Evolutionary conservation across 2,797 vertebrate species (phyloP), one percentile per base, ranked within the genome.

Genomic region (Graptemys geographica): DNA sequence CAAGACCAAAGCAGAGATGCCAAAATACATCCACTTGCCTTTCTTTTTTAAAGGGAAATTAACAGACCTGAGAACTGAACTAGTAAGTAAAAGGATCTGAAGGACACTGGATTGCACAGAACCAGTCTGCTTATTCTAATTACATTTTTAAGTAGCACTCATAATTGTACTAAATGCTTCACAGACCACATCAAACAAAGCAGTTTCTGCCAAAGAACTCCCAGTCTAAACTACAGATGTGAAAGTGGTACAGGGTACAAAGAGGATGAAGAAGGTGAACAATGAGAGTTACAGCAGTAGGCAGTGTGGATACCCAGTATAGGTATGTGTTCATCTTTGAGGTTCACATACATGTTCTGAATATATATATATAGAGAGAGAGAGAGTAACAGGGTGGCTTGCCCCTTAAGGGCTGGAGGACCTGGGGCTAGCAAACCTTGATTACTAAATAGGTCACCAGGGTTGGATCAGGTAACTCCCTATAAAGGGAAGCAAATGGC

Each of bases 21-120:
- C 69, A 83, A 82, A 94, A 6, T 57, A 86, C 81, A 94, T 94
- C 84, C 52, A 53, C 84, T 88, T 85, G 27, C 19, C 65, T 89
- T 49, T 55, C 72, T 88, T 85, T 10, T 57, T 87, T 79, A 80
- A 90, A 93, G 44, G 11, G 0, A n/a, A 0, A 19, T 81, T 3
- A 84, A 65, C 18, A 78, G 27, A 52, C 25, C 56, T 52, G 47
- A 41, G 52, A 49, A 37, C 19, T 37, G 59, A 83, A 5, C 41
- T 87, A 90, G 25, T 11, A 90, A 90, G 33, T 49, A 44, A n/a
- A 90, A 85, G 4, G 21, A 79, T 83, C 84, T 90, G 41, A 90
- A 85, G 81, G 79, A 91, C 49, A 2, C 12, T 94, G 31, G 25
- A 83, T 91, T 85, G 52, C 52, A 79, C 85, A 95, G 62, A 85